Conservation (phyloP, 1,140 invertebrate species). For the Potamilus streckersoni region DNA sequence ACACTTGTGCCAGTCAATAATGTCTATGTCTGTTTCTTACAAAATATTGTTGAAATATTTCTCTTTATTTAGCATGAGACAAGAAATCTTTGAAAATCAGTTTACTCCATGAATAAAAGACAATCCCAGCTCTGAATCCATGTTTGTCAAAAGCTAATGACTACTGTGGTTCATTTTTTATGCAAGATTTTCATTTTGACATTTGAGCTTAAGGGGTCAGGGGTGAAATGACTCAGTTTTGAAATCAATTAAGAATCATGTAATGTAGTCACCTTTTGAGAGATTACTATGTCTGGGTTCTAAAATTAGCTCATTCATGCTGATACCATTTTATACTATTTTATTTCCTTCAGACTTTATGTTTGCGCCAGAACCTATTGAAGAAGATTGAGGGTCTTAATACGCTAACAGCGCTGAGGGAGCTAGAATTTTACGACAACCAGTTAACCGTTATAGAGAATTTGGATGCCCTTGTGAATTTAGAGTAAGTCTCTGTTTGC, state of each 20-base stretch:
- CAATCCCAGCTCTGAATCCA: too few relatives aligned
- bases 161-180: too few relatives aligned
- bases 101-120: too few relatives aligned
- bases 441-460: conserved; percentile 70
- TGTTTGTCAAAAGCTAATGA: too few relatives aligned
- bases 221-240: neutral
- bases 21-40: too few relatives aligned
- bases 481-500: conserved; percentile 79
- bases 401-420: conserved; percentile 66
- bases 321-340: neutral
- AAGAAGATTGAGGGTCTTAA: conserved; percentile 81
- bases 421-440: conserved; percentile 97
- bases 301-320: neutral
- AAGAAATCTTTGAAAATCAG: too few relatives aligned
- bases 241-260: neutral
- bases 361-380: conserved; percentile 93
- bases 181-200: too few relatives aligned
- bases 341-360: conserved; percentile 75
- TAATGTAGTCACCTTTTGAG: neutral
- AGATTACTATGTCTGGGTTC: neutral
- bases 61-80: too few relatives aligned
- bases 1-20: too few relatives aligned
- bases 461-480: conserved; percentile 73
- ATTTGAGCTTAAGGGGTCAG: too few relatives aligned
- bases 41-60: too few relatives aligned